Percentiles rank a stretch among this genome's conserved stretches.
These are phyloP conservation scores for Drosophila jambulina DNA, from an alignment of 1,140 invertebrate species.

Conservation along the genomic window DNA sequence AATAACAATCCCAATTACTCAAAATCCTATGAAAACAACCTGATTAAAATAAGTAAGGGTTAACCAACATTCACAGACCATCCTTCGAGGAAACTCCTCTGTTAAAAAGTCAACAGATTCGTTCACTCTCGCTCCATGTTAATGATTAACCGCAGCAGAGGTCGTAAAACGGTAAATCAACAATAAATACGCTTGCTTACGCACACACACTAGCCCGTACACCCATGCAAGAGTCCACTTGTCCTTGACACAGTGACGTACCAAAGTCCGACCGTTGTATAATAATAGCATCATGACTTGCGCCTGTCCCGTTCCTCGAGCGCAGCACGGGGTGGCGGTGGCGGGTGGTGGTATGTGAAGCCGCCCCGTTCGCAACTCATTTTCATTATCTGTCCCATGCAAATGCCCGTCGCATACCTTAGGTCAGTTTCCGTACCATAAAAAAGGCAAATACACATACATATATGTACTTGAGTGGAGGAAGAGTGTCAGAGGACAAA, in stretches of 20 bases:
- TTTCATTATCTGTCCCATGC: conserved; percentile 74
- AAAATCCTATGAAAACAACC: neutral
- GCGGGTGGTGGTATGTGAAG: conserved; percentile 1
- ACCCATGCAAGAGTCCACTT: conserved; percentile 64
- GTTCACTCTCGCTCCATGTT: neutral
- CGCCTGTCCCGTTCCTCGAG: conserved; percentile 49
- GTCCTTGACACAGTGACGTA: conserved; percentile 79
- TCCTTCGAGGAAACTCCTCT: neutral
- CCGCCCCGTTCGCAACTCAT: conserved; percentile 39
- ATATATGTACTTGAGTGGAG: neutral
- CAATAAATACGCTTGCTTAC: conserved; percentile 43
- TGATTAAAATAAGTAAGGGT: neutral
- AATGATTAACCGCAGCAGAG: conserved; percentile 42
- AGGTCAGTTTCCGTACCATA: conserved; percentile 73
- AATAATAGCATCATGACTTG: conserved; percentile 70
- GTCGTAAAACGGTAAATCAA: conserved; percentile 52
- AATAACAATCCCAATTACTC: neutral
- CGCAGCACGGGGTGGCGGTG: neutral
- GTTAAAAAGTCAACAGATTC: conserved; percentile 34
- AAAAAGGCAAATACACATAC: conserved; percentile 36
- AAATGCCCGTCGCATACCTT: conserved; percentile 74
- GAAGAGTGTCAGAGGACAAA: conserved; percentile 33
- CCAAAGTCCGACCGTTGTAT: conserved; percentile 49
- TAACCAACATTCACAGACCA: neutral
- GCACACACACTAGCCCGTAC: conserved; percentile 15